Evolutionary conservation across 1,140 invertebrate genomes (phyloP), one percentile per base, ranked within the genome.

Genomic region (Pogonognathellus flavescens): DNA sequence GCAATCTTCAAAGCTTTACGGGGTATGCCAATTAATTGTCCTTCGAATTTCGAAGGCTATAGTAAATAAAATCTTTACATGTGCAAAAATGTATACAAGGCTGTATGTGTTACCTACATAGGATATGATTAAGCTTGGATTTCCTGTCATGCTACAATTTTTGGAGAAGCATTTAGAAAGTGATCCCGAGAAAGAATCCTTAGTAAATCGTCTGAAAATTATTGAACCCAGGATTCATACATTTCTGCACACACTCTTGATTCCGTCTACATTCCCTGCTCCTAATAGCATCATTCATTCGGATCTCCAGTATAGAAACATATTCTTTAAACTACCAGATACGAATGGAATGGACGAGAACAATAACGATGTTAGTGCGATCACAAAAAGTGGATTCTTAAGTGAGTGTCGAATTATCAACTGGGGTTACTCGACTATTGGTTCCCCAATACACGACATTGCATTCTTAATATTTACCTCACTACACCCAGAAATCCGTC

Each of bases 391-490:
- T 80, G 76, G 59, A 0, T 80, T 50, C 22, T n/a, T 13, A 25
- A 50, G 18, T 80, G 76, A 80, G 0, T 85, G 83, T 22, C 18
- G 18, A 20, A 85, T 85, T 52, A 6, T 31, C 7, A 85, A 80
- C 50, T 85, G 84, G 84, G 53, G 55, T 25, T 80, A 59, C 9
- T 50, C 70, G 13, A 52, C 70, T n/a, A 50, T 85, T 52, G 84
- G 84, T 10, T 11, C 41, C 41, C 72, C 72, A 18, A 13, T 85
- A 8, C 57, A 72, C 14, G 84, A 85, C 53, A n/a, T 85, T 7
- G 84, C 84, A 0, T 49, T 85, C 22, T 55, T 85, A 18, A 55
- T 66, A 9, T 80, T 31, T 80, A 52, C 76, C 1, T 85, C 84
- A 7, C 25, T 85, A 0, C 8, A 20, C 1, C 55, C 84, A 3